Conservation (phyloP, 2,797 vertebrate genomes). For the Salmo trutta region DNA sequence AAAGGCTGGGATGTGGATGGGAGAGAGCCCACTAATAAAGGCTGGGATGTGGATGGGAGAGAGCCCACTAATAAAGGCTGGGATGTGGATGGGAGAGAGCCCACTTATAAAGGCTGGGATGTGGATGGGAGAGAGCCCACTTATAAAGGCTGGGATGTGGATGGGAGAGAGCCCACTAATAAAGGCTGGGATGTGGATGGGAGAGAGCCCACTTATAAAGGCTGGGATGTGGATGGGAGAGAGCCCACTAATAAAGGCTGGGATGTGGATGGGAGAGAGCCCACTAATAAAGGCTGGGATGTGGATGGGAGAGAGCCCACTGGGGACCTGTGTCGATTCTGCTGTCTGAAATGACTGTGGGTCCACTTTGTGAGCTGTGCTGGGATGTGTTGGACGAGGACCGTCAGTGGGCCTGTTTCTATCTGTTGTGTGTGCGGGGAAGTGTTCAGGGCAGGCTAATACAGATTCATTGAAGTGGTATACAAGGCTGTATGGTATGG, state of each 20-base stretch:
- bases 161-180: background rate
- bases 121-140: background rate
- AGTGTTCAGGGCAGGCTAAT: slow-evolving; percentile 65
- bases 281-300: no score
- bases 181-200: no score
- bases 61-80: background rate
- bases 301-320: background rate
- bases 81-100: background rate
- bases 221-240: no score
- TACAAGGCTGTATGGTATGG: slow-evolving; percentile 65
- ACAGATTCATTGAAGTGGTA: slow-evolving; percentile 81
- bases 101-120: no score
- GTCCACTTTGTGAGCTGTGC: background rate
- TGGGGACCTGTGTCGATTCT: background rate
- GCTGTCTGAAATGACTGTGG: background rate
- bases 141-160: no score
- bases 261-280: no score
- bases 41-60: no score
- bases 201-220: no score
- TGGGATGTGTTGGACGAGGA: slow-evolving; percentile 32
- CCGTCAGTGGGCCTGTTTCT: slow-evolving; percentile 63
- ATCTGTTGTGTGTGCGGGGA: slow-evolving; percentile 29
- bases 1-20: no score
- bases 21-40: no score
- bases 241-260: no score